Evolutionary conservation across 2,888 invertebrate genomes (phyloP).

Genomic region (Diachrysia chrysitis): DNA sequence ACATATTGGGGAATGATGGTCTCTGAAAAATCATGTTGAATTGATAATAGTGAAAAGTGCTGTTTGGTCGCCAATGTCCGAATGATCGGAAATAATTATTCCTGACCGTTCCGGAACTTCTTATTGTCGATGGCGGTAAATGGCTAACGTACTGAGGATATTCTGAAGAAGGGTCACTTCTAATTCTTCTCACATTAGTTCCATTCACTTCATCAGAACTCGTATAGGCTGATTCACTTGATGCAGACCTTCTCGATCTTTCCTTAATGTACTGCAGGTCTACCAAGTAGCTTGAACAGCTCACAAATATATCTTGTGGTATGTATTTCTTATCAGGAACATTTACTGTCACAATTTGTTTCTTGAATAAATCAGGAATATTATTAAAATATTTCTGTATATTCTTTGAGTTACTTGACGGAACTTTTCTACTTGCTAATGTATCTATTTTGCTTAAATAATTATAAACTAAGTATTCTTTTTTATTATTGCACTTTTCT

Average conservation of each 20-base stretch:
- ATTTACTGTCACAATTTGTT: conserved; percentile 67
- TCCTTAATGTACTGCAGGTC: conserved; percentile 68
- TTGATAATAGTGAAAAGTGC: conserved; percentile 64
- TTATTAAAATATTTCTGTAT: conserved; percentile 66
- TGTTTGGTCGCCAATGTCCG: conserved; percentile 65
- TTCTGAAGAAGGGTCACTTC: conserved; percentile 52
- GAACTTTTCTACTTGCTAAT: conserved; percentile 64
- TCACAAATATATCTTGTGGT: conserved; percentile 75
- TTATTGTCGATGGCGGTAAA: conserved; percentile 37
- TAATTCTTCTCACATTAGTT: conserved; percentile 68
- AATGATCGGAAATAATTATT: conserved; percentile 59
- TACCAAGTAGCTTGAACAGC: conserved; percentile 70
- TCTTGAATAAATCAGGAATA: conserved; percentile 73
- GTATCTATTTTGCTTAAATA: conserved; percentile 62
- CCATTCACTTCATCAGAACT: conserved; percentile 71
- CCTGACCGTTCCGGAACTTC: conserved; percentile 39
- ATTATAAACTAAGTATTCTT: conserved; percentile 21
- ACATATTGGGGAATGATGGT: conserved; percentile 59
- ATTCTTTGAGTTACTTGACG: conserved; percentile 53
- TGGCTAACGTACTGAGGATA: conserved; percentile 42
- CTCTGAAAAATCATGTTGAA: conserved; percentile 70
- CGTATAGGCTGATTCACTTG: conserved; percentile 64
- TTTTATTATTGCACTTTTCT: neutral
- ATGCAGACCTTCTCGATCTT: conserved; percentile 51
- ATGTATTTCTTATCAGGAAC: conserved; percentile 72